Base-by-base conservation (phyloP, 2,888 invertebrate species). In the Oscheius sp. region DNA sequence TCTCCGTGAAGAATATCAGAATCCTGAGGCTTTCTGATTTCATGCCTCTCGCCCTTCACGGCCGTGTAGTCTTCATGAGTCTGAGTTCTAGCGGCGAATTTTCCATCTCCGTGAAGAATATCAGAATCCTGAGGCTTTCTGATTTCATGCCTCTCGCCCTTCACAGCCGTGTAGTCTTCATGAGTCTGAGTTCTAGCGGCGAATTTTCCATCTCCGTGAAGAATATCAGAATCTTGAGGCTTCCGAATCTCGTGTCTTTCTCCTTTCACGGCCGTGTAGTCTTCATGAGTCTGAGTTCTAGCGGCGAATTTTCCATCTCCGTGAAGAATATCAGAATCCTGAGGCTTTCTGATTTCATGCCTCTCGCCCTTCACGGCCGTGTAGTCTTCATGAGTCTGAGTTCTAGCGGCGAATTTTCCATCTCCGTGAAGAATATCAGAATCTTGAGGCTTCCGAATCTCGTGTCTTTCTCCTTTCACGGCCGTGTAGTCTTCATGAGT, bases 381-480 rank as follows among this genome's bases (percentile, higher is more conserved):
- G 37, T 23, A 55, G 55, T 55, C 55, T 37, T 55, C 55, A 12
- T 55, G 55, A 20, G 55, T 55, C 20, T 55, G 55, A 1, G 55
- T 55, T 12, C 34, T 17, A 6, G 33, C 34, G 10, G 55, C 55
- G 33, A 55, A 55, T 6, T 20, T 55, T 31, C 55, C 55, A n/a
- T 55, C 55, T 3, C 55, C 55, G 17, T 20, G 55, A n/a, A 55
- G 55, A 20, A 55, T n/a, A 25, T 55, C 55, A 33, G 34, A 34
- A 10, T 55, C 55, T 34, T 55, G n/a, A 6, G 55, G 55, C 20
- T 55, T 55, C 33, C 37, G n/a, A 6, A 55, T 34, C n/a, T 55
- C 55, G 33, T 17, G 25, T 12, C 55, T 10, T 25, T 55, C 55
- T 55, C 55, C 55, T 17, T 29, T 55, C 12, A 31, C 17, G 34